Base-by-base conservation (phyloP, 2,797 vertebrate species). In the Falco rusticolus region DNA sequence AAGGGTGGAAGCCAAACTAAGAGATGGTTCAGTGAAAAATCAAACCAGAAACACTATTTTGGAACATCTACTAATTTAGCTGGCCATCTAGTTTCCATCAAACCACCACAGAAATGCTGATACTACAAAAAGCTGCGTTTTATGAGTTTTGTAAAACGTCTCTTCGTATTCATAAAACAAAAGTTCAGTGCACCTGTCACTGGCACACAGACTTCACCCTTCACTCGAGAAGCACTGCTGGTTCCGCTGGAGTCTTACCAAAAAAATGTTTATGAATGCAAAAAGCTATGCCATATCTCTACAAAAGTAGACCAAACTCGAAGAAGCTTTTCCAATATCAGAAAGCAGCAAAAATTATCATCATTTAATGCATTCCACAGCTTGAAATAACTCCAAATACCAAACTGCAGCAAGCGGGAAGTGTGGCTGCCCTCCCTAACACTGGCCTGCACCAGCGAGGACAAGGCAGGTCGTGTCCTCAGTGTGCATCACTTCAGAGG, bases 11-110 rank as follows among this genome's bases (percentile, higher is more conserved):
- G 50, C 53, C 76, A 86, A 90, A 33, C 43, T 3, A 37, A 47
- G 83, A 66, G 79, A 79, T 16, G 57, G 24, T 39, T 88, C 69
- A 86, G 45, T 48, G 53, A 63, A 89, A 93, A 93, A 91, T 61
- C 66, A 79, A 89, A 71, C n/a, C 74, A 90, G 72, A 84, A 76
- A 59, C 11, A 21, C 16, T 53, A 41, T 59, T 82, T 63, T 79
- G 56, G 39, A 87, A 77, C 33, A 34, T 50, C 33, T 19, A 17
- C 17, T 76, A 19, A 89, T 25, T 57, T 54, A 88, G 10, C 31
- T 56, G 51, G 22, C 47, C 24, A 45, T 16, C 37, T 6, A 37
- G 5, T 31, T 51, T 47, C 39, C 70, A 80, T 22, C 81, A 79
- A 53, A 64, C 28, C 43, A 72, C 43, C 10, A 6, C 54, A 84